Evolutionary conservation across 2,888 invertebrate genomes (phyloP), one percentile per base, ranked within the genome.

Genomic region (Panzeria rudis): DNA sequence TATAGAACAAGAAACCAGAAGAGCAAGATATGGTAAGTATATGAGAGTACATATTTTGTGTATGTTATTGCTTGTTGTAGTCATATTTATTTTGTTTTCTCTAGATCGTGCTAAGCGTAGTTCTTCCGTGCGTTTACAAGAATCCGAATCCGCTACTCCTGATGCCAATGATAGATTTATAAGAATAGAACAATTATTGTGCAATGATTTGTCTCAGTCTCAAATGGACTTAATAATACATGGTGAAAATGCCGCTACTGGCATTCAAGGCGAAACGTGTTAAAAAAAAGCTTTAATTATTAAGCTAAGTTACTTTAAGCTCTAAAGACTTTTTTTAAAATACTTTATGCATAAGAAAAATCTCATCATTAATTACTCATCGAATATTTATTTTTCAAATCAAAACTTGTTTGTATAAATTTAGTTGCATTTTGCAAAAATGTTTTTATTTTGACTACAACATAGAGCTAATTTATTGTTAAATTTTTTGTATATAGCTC

Each of bases 1-100:
- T 86, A 96, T 97, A 83, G 95, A 95, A 88, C 96, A 96, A 89
- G 97, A 97, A 91, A 94, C 95, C 7, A 91, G 94, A 83, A 93
- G 96, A 52, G 95, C 95, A 0, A 92, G 93, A 88, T 89, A 89
- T 69, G 93, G 93, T 92, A 88, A 86, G 86, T 52, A 50, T 1
- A 0, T n/a, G n/a, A n/a, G n/a, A n/a, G n/a, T n/a, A n/a, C n/a
- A 41, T 13, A 54, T 41, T 54, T 32, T 0, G 25, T 7, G 25
- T 54, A 52, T 20, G 1, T 52, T 23, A 20, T 2, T 29, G 29
- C 29, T 35, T 61, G 13, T 38, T 17, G 41, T 29, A 68, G 3
- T 29, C 38, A 68, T 54, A 52, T 68, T 59, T 52, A 6, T 64
- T 69, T 23, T 62, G 15, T 52, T 75, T 29, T 11, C 32, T 79